These are phyloP conservation scores for Griposia aprilina DNA, from an alignment of 2,888 invertebrate genomes.

Conservation along the genomic window DNA sequence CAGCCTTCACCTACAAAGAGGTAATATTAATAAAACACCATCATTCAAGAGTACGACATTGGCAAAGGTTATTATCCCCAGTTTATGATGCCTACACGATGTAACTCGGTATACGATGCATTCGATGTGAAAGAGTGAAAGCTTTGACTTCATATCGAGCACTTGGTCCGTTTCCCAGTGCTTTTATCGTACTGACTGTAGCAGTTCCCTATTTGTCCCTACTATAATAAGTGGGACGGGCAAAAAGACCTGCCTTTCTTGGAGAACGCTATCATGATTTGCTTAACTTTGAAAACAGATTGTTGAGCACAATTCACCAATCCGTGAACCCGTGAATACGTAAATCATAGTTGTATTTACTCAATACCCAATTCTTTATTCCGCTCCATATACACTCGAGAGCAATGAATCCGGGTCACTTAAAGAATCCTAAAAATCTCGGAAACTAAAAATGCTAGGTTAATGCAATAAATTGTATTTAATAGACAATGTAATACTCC, in stretches of 20 bases:
- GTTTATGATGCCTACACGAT: slow-evolving; percentile 32
- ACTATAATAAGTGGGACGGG: not conserved
- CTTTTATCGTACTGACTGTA: not conserved
- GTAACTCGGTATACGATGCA: slow-evolving; percentile 3
- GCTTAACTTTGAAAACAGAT: not conserved
- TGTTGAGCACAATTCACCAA: not conserved
- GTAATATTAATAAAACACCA: slow-evolving; percentile 26
- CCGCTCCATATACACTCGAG: no score
- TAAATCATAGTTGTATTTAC: no score
- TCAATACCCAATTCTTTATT: no score
- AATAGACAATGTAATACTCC: no score
- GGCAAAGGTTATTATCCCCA: slow-evolving; percentile 43
- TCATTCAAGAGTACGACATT: slow-evolving; percentile 44
- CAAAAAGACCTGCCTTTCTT: not conserved
- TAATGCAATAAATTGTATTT: no score
- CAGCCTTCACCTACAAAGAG: not conserved
- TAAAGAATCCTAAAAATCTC: no score
- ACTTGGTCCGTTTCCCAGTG: no score
- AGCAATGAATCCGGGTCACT: no score
- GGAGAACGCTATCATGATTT: not conserved
- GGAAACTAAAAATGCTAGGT: no score
- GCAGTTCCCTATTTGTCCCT: not conserved
- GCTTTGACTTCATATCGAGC: not conserved
- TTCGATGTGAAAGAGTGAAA: slow-evolving; percentile 12
- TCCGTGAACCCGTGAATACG: no score